Percentiles rank a stretch among this genome's conserved stretches.
phyloP scores from a whole-genome alignment of 1,140 invertebrate genomes.

The Drosophila nannoptera region DNA sequence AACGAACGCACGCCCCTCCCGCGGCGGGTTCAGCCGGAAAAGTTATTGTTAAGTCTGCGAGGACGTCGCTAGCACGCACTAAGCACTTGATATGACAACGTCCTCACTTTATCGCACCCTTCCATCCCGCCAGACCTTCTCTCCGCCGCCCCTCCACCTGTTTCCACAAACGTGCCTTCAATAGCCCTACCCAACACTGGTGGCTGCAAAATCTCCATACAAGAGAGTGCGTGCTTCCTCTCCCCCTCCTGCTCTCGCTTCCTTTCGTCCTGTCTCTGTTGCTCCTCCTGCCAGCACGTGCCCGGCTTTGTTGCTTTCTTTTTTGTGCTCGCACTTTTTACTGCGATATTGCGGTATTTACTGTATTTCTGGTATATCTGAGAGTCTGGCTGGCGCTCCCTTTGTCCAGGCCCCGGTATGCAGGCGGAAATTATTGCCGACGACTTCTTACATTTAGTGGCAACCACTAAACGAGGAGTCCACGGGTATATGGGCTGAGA shows the following conservation, averaged over 20 bases:
- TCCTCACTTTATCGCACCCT: not conserved
- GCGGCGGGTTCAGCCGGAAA: conserved; percentile 51
- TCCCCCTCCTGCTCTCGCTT: not conserved
- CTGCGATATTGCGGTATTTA: conserved; percentile 14
- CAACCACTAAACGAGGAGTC: not conserved
- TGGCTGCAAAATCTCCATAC: conserved; percentile 13
- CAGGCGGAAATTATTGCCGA: conserved; percentile 68
- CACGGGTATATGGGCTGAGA: too few relatives aligned
- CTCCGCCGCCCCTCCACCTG: not conserved
- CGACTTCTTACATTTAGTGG: conserved; percentile 50
- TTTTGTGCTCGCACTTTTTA: conserved; percentile 29
- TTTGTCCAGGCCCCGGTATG: conserved; percentile 35
- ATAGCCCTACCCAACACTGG: not conserved
- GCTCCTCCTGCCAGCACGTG: conserved; percentile 1
- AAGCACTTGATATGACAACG: conserved; percentile 56
- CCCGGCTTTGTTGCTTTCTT: conserved; percentile 29
- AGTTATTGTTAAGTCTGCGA: conserved; percentile 64
- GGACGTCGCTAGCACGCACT: conserved; percentile 53
- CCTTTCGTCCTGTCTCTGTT: too few relatives aligned
- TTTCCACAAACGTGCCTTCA: too few relatives aligned
- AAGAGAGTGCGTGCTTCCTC: not conserved
- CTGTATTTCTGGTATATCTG: conserved; percentile 19
- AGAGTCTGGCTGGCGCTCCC: conserved; percentile 1
- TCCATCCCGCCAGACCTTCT: not conserved
- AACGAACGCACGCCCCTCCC: conserved; percentile 13